Conservation (phyloP, 2,888 invertebrate genomes). For the Nemoura dubitans region DNA sequence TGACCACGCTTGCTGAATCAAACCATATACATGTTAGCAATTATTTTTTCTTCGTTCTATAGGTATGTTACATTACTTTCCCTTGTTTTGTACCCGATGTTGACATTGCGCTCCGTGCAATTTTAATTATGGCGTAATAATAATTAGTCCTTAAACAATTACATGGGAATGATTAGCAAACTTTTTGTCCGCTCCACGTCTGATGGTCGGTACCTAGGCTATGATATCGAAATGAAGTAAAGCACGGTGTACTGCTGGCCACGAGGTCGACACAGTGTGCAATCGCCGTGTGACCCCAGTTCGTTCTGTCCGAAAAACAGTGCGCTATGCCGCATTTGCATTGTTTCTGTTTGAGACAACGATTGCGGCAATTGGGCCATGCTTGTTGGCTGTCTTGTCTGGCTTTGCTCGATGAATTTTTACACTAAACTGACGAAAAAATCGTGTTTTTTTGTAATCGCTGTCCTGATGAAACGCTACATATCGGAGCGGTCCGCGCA, state of each 20-base stretch:
- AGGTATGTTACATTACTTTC: slow-evolving; percentile 12
- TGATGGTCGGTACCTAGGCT: not conserved
- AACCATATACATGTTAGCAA: not conserved
- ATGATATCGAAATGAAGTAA: slow-evolving; percentile 21
- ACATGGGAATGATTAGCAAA: slow-evolving; percentile 30
- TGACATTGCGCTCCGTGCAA: slow-evolving; percentile 29
- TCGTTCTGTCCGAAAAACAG: slow-evolving; percentile 7
- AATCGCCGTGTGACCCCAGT: not conserved
- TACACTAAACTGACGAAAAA: not conserved
- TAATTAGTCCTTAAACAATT: slow-evolving; percentile 25
- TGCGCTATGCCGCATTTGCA: not conserved
- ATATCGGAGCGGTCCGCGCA: not conserved
- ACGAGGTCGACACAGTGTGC: not conserved
- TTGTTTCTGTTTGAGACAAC: not conserved
- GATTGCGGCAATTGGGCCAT: not conserved
- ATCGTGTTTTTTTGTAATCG: not conserved
- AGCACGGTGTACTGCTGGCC: not conserved
- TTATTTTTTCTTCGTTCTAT: not conserved
- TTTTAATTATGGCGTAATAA: slow-evolving; percentile 26
- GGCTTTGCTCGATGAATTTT: not conserved
- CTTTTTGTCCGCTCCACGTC: not conserved
- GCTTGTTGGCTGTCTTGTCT: not conserved
- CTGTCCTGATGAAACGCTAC: not conserved
- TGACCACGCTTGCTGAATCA: not conserved
- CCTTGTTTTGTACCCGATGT: slow-evolving; percentile 9